phyloP scores from a whole-genome alignment of 2,113 vertebrate genomes.

The Glaucomys volans region DNA sequence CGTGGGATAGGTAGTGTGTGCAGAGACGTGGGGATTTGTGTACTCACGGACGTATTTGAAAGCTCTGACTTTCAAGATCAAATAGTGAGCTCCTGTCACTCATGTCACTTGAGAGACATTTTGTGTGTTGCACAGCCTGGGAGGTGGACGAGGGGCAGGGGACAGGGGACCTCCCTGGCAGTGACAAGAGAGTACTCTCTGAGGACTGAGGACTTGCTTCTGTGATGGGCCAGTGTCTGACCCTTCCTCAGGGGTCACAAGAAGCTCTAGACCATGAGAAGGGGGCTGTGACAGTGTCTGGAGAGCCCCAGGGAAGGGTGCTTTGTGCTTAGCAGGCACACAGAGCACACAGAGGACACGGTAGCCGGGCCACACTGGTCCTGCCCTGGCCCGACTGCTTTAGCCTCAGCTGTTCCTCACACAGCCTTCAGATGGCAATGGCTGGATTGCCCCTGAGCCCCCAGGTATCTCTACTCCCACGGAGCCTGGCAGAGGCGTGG shows the following conservation, averaged over 20 bases:
- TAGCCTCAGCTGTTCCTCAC: accelerated
- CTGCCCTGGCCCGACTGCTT: accelerated
- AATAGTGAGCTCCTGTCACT: background rate
- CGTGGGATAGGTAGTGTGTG: background rate
- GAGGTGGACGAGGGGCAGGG: background rate
- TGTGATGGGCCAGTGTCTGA: too few species aligned
- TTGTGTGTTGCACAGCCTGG: background rate
- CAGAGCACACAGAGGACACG: accelerated
- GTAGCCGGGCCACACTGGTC: accelerated
- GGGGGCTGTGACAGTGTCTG: accelerated
- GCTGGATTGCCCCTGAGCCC: background rate
- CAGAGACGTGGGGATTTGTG: background rate
- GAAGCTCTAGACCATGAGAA: background rate
- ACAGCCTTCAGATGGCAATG: too few species aligned
- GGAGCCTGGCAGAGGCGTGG: accelerated
- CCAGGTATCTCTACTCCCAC: accelerated
- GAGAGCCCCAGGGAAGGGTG: background rate
- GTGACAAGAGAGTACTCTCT: accelerated
- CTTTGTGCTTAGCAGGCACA: accelerated
- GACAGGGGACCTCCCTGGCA: accelerated
- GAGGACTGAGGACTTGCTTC: background rate
- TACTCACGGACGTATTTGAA: background rate
- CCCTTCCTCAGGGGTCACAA: too few species aligned
- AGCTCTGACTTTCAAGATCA: background rate
- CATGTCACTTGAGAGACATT: background rate